phyloP scores from a whole-genome alignment of 2,888 invertebrate species.

The Acanthosoma haemorrhoidale region DNA sequence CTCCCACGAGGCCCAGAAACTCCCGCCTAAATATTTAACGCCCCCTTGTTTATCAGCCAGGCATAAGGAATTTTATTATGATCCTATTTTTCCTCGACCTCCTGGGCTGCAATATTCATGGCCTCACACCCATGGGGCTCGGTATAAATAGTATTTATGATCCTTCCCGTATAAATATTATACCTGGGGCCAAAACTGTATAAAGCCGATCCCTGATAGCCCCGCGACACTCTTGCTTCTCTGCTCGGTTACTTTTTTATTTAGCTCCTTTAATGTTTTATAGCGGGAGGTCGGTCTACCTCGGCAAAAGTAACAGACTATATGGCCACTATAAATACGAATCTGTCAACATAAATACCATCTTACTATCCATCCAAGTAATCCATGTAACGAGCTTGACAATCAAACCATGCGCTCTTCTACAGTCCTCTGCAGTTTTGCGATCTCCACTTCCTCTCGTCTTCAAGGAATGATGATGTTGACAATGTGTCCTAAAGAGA shows the following conservation, averaged over 20 bases:
- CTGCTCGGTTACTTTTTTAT: neutral
- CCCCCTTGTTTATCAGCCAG: constrained; percentile 28
- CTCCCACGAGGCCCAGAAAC: neutral
- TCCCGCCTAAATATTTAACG: constrained; percentile 15
- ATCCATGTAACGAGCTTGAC: too few relatives aligned
- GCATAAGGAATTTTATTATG: constrained; percentile 31
- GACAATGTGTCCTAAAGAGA: too few relatives aligned
- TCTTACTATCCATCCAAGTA: too few relatives aligned
- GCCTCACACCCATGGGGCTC: constrained; percentile 7
- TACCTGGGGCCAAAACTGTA: constrained; percentile 19
- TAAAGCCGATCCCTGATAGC: neutral
- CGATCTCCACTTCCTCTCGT: too few relatives aligned
- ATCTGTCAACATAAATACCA: too few relatives aligned
- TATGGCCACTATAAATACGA: too few relatives aligned
- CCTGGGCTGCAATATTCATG: neutral
- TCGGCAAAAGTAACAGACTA: neutral
- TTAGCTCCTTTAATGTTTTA: neutral
- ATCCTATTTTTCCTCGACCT: constrained; percentile 25
- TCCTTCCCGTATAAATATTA: neutral
- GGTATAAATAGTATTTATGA: constrained; percentile 23
- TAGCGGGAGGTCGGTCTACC: neutral
- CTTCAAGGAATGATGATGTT: too few relatives aligned
- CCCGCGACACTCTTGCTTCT: neutral
- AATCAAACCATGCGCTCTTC: too few relatives aligned
- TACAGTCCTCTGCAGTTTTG: too few relatives aligned